phyloP scores from a whole-genome alignment of 2,113 vertebrate genomes.

The Hassar affinis region DNA sequence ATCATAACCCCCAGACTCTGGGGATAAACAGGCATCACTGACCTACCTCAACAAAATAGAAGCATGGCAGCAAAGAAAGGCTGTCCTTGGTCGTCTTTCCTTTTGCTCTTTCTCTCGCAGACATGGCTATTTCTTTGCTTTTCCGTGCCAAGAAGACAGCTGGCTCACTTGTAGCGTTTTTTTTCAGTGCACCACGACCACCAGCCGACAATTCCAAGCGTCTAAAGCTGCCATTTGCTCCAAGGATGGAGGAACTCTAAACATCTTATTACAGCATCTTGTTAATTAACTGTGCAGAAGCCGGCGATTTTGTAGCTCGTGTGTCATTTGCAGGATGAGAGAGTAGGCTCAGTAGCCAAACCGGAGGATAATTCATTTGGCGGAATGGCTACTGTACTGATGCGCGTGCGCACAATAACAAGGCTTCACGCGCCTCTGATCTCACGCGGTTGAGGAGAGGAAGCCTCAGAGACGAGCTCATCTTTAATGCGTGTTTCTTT shows the following conservation, averaged over 20 bases:
- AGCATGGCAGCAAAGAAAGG: conserved; percentile 92
- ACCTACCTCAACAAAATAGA: conserved; percentile 98
- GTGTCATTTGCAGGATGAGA: neutral
- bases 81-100: conserved; percentile 88
- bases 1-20: neutral
- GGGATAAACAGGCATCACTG: neutral
- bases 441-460: neutral
- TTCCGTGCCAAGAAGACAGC: conserved; percentile 33
- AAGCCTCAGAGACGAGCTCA: neutral
- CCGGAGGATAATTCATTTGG: conserved; percentile 1
- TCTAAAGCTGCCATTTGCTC: conserved; percentile 66
- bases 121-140: conserved; percentile 74
- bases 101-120: conserved; percentile 82
- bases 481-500: neutral
- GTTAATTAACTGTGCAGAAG: neutral
- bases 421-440: conserved; percentile 27
- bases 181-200: conserved; percentile 36
- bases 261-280: conserved; percentile 5
- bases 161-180: conserved; percentile 44
- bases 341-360: neutral
- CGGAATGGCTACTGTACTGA: conserved; percentile 9
- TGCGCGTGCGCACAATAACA: conserved; percentile 40
- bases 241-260: conserved; percentile 43
- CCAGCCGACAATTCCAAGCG: conserved; percentile 43
- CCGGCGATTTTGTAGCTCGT: neutral